These are phyloP conservation scores for Ormyrus labotus DNA, from an alignment of 2,888 invertebrate genomes.

Conservation along the genomic window DNA sequence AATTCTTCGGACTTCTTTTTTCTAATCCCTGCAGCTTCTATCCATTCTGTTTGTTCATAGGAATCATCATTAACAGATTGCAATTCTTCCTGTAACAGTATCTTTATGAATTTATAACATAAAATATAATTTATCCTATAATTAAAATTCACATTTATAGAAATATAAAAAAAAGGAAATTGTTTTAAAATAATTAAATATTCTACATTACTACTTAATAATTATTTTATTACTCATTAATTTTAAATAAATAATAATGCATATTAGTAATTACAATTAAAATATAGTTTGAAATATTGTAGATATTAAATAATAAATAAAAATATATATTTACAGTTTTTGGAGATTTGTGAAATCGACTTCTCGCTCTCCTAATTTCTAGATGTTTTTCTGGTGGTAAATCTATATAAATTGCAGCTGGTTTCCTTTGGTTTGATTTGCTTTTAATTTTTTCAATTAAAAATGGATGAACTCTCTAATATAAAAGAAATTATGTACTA, in stretches of 20 bases:
- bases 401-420: slow-evolving; percentile 72
- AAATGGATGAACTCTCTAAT: slow-evolving; percentile 72
- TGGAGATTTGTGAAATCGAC: slow-evolving; percentile 42
- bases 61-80: slow-evolving; percentile 65
- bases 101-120: not conserved
- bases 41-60: slow-evolving; percentile 67
- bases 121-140: slow-evolving; percentile 1
- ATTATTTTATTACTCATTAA: not conserved
- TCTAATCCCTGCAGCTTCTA: slow-evolving; percentile 63
- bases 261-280: not conserved
- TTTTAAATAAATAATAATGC: not conserved
- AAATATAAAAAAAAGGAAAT: not conserved
- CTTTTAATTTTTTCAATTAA: slow-evolving; percentile 73
- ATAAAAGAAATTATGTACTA: slow-evolving; percentile 43
- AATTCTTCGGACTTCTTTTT: slow-evolving; percentile 66
- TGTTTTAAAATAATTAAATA: not conserved
- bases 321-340: slow-evolving; percentile 44
- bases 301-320: slow-evolving; percentile 16
- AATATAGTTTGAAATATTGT: not conserved
- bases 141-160: not conserved
- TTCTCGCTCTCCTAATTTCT: slow-evolving; percentile 68
- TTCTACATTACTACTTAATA: not conserved
- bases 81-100: slow-evolving; percentile 66
- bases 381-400: slow-evolving; percentile 68
- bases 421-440: slow-evolving; percentile 73